Conservation (phyloP, 2,888 invertebrate species). For the Sinodicranocentrus sp. region DNA sequence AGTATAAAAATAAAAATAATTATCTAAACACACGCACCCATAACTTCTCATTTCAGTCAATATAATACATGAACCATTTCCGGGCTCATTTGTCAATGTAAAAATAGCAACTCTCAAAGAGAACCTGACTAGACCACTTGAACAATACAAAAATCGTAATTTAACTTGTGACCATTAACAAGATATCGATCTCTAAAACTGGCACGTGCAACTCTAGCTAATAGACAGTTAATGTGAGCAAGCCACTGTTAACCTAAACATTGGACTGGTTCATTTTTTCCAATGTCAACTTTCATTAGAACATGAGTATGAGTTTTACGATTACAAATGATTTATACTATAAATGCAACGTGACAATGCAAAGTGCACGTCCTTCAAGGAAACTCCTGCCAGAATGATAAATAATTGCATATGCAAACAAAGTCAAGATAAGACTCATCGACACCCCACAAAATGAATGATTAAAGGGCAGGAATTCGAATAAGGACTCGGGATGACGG, state of each 20-base stretch:
- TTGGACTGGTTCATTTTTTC: constrained; percentile 21
- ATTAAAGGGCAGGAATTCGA: not conserved
- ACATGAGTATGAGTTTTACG: not conserved
- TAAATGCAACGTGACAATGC: constrained; percentile 45
- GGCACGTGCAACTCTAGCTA: constrained; percentile 3
- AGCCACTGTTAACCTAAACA: constrained; percentile 42
- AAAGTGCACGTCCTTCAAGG: constrained; percentile 41
- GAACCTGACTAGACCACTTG: constrained; percentile 8
- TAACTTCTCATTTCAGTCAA: not conserved
- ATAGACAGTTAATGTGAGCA: not conserved
- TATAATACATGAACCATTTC: constrained; percentile 32
- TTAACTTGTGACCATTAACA: too few relatives aligned
- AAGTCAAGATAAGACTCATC: constrained; percentile 2
- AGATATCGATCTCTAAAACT: not conserved
- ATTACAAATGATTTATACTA: constrained; percentile 4
- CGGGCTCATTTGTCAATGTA: constrained; percentile 50
- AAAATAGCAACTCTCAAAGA: constrained; percentile 1
- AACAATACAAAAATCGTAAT: too few relatives aligned
- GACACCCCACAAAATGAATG: not conserved
- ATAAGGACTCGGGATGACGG: constrained; percentile 18
- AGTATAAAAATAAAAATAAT: constrained; percentile 77
- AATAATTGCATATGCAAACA: constrained; percentile 37
- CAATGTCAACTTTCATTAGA: constrained; percentile 9
- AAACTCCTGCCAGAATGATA: constrained; percentile 3
- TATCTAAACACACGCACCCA: not conserved